Conservation (phyloP, 2,797 vertebrate species). For the Gadopsis bispinosus region DNA sequence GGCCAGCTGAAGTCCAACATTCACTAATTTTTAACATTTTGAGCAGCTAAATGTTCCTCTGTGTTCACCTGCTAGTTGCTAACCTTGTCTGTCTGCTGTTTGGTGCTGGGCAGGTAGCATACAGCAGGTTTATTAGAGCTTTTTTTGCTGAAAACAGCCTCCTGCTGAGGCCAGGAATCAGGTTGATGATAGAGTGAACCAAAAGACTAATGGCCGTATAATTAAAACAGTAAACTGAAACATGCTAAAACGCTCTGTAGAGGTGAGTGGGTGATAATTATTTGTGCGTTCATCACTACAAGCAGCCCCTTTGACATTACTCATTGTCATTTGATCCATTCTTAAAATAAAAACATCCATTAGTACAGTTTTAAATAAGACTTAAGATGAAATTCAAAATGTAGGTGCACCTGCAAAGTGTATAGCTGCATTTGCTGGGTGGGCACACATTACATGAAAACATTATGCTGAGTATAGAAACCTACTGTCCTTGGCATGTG, state of each 20-base stretch:
- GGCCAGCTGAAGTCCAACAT: background rate
- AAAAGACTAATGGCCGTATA: background rate
- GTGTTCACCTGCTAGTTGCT: background rate
- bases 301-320: background rate
- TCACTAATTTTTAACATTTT: background rate
- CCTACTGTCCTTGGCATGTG: background rate
- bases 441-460: conserved; percentile 1
- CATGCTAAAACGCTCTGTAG: background rate
- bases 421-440: background rate
- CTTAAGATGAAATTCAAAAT: background rate
- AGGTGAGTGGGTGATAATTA: conserved; percentile 8
- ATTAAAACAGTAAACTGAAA: conserved; percentile 4
- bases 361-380: conserved; percentile 12
- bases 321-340: background rate
- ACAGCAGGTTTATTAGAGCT: background rate
- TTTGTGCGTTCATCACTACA: background rate
- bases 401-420: background rate
- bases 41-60: background rate
- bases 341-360: conserved; percentile 9
- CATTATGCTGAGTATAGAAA: background rate
- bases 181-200: background rate
- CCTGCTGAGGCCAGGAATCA: background rate
- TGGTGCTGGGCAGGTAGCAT: background rate
- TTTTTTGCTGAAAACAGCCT: conserved; percentile 1
- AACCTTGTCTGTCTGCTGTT: background rate